A percentile compares a stretch with the other conserved stretches of the same genome.
These are phyloP conservation scores for Scleropages formosus DNA, from an alignment of 2,797 vertebrate species.

Conservation along the genomic window DNA sequence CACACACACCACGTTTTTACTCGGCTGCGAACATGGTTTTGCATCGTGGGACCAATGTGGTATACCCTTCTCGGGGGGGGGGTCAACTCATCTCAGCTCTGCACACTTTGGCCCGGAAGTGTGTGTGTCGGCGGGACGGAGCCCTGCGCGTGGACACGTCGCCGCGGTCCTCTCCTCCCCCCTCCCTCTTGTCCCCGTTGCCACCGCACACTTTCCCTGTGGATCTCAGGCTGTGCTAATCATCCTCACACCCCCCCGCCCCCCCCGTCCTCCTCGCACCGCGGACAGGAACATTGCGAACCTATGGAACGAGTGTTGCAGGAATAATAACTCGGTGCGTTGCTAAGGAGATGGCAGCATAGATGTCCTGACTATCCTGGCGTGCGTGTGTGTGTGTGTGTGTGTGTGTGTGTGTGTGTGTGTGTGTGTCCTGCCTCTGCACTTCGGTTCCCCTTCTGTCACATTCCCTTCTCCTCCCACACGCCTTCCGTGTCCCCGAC, in stretches of 20 bases:
- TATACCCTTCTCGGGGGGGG: no score
- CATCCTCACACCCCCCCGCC: neutral
- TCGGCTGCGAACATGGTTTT: no score
- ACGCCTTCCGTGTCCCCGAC: neutral
- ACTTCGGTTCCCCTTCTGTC: neutral
- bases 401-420: no score
- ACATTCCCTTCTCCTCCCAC: neutral
- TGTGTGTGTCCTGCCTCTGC: neutral
- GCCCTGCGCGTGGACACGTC: no score
- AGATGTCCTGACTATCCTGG: neutral
- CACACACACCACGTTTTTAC: no score
- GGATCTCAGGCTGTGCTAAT: neutral
- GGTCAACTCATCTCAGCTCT: no score
- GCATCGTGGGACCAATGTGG: no score
- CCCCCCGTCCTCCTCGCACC: neutral
- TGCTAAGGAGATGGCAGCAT: constrained; percentile 9
- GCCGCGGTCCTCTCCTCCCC: no score
- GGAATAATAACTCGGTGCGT: constrained; percentile 15
- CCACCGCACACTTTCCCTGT: neutral
- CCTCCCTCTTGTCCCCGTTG: no score
- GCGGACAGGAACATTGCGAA: constrained; percentile 18
- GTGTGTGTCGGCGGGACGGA: no score
- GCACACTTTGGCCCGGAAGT: no score
- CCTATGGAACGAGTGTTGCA: constrained; percentile 20
- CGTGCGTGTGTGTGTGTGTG: no score